phyloP scores from a whole-genome alignment of 2,113 vertebrate species.

The Sinocyclocheilus anophthalmus region DNA sequence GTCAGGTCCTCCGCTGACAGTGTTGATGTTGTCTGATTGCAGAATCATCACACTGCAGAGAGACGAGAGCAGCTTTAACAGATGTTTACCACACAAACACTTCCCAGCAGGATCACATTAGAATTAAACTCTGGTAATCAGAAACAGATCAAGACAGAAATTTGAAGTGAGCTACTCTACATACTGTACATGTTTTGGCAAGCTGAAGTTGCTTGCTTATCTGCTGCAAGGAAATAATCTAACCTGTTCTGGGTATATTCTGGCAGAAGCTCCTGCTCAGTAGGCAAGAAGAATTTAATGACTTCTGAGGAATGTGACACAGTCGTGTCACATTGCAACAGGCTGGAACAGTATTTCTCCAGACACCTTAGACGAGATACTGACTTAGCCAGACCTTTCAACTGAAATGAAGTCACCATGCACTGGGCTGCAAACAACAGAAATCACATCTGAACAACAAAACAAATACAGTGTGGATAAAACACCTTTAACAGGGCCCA shows the following conservation, averaged over 20 bases:
- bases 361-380: constrained; percentile 74
- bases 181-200: neutral
- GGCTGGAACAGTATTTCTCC: constrained; percentile 76
- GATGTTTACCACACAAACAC: neutral
- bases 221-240: neutral
- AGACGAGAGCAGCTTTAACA: neutral
- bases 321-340: constrained; percentile 67
- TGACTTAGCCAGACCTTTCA: constrained; percentile 63
- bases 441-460: neutral
- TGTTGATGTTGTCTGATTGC: constrained; percentile 67
- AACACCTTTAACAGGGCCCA: neutral
- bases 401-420: constrained; percentile 58
- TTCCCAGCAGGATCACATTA: neutral
- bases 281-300: constrained; percentile 81
- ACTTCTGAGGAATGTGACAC: constrained; percentile 76
- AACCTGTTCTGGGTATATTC: constrained; percentile 86
- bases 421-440: constrained; percentile 54
- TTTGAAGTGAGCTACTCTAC: neutral
- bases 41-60: constrained; percentile 82
- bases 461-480: neutral
- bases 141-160: neutral
- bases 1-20: constrained; percentile 39
- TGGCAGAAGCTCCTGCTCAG: constrained; percentile 79
- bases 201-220: neutral
- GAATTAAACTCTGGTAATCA: neutral